Conservation (phyloP, 2,888 invertebrate genomes). For the Lissonota sp. region DNA sequence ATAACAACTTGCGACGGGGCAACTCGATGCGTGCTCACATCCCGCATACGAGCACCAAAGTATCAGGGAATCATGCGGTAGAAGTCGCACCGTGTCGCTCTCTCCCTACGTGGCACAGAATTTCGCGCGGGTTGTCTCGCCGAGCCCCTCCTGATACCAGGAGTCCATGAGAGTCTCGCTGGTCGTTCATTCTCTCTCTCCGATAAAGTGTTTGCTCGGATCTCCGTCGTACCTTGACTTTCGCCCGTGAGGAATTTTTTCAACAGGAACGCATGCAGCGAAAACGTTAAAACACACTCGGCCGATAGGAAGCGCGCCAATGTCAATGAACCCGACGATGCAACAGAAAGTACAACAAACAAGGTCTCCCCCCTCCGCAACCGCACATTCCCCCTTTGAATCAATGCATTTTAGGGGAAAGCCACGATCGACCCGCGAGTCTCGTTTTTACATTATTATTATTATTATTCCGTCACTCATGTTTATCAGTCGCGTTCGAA, state of each 20-base stretch:
- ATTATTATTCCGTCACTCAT: no score
- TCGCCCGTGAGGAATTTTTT: slow-evolving; percentile 84
- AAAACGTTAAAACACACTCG: slow-evolving; percentile 74
- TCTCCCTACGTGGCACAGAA: slow-evolving; percentile 76
- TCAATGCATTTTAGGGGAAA: slow-evolving; percentile 81
- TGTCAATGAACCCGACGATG: slow-evolving; percentile 70
- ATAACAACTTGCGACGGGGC: slow-evolving; percentile 23
- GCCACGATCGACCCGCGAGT: slow-evolving; percentile 59
- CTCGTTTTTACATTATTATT: no score
- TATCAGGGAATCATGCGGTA: slow-evolving; percentile 74
- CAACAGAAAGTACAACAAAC: slow-evolving; percentile 41
- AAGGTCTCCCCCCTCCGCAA: slow-evolving; percentile 51
- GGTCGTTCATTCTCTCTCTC: slow-evolving; percentile 16
- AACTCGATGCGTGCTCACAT: slow-evolving; percentile 81
- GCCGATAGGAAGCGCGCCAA: slow-evolving; percentile 75
- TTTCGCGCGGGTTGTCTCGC: slow-evolving; percentile 83
- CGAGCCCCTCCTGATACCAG: slow-evolving; percentile 81
- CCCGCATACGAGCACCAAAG: slow-evolving; percentile 81
- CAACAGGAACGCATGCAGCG: slow-evolving; percentile 82
- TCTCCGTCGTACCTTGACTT: slow-evolving; percentile 81
- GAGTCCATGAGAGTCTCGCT: slow-evolving; percentile 68
- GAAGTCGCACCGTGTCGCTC: slow-evolving; percentile 23
- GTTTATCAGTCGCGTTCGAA: no score
- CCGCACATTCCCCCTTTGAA: slow-evolving; percentile 57
- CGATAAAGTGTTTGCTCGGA: slow-evolving; percentile 68